phyloP scores from a whole-genome alignment of 1,140 invertebrate species.

The Zelostemma sp. region DNA sequence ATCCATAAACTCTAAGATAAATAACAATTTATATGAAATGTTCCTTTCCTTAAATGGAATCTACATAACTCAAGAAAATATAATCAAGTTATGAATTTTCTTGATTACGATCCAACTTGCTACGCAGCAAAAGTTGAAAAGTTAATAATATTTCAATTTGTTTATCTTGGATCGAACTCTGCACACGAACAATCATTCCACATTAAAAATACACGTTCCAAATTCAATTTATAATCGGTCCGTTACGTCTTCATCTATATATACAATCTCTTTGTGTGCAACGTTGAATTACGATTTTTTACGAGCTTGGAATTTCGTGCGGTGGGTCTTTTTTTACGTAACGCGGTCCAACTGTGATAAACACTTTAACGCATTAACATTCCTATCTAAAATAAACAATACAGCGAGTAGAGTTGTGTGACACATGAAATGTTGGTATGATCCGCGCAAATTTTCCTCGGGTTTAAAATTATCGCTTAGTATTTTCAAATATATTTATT shows the following conservation, averaged over 20 bases:
- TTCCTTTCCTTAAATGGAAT: too few species aligned
- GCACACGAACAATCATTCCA: too few species aligned
- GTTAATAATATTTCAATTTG: too few species aligned
- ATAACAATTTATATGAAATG: too few species aligned
- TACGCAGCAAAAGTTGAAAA: too few species aligned
- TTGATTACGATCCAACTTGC: too few species aligned
- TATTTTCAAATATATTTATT: neutral
- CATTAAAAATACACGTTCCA: too few species aligned
- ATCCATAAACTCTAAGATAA: too few species aligned
- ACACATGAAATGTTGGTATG: slow-evolving; percentile 3
- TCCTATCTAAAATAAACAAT: neutral
- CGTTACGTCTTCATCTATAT: neutral
- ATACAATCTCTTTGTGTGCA: neutral
- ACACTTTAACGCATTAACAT: neutral
- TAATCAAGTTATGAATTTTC: too few species aligned
- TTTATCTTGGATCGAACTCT: too few species aligned
- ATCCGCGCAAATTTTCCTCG: neutral
- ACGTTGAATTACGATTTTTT: neutral
- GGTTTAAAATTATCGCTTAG: neutral
- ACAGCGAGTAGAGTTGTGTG: neutral
- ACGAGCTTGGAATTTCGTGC: neutral
- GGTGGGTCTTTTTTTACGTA: neutral
- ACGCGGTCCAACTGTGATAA: neutral
- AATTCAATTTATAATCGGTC: neutral
- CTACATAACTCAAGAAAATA: too few species aligned